These are phyloP conservation scores for Drosophila neutralis DNA, from an alignment of 2,888 invertebrate species.

Conservation along the genomic window DNA sequence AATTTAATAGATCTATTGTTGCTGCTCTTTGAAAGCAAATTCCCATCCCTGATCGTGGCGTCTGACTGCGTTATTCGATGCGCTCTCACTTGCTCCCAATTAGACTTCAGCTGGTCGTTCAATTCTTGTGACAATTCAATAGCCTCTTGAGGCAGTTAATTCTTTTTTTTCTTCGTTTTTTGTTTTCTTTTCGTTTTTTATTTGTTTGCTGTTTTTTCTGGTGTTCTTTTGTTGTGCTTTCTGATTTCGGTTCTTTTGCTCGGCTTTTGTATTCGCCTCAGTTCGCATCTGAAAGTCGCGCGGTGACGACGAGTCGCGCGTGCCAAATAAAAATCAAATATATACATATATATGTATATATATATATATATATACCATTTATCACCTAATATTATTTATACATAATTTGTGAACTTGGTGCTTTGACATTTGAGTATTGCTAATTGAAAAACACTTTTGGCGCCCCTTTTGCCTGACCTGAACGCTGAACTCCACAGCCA, in stretches of 20 bases:
- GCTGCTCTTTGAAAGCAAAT: not conserved
- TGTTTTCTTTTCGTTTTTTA: slow-evolving; percentile 15
- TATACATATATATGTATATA: not conserved
- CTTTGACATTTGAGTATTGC: slow-evolving; percentile 21
- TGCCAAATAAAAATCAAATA: slow-evolving; percentile 23
- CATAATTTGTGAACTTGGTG: slow-evolving; percentile 29
- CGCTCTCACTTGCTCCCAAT: slow-evolving; percentile 72
- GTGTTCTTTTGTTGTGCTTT: slow-evolving; percentile 49
- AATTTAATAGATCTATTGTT: not conserved
- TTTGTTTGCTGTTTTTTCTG: not conserved
- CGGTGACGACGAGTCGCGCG: slow-evolving; percentile 65
- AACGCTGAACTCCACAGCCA: slow-evolving; percentile 35
- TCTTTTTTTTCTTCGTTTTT: slow-evolving; percentile 4
- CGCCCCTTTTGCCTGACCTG: slow-evolving; percentile 41
- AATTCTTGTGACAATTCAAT: slow-evolving; percentile 76
- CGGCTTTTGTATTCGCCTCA: slow-evolving; percentile 38
- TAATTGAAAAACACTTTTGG: slow-evolving; percentile 37
- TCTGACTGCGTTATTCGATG: slow-evolving; percentile 26
- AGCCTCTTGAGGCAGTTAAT: slow-evolving; percentile 60
- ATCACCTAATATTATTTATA: slow-evolving; percentile 15
- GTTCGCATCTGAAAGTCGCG: slow-evolving; percentile 66
- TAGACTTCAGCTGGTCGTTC: slow-evolving; percentile 43
- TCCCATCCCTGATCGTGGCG: slow-evolving; percentile 46
- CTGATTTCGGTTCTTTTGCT: slow-evolving; percentile 47
- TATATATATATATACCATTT: not conserved